These are phyloP conservation scores for Syrrhaptes paradoxus DNA, from an alignment of 2,113 vertebrate genomes.

Conservation along the genomic window DNA sequence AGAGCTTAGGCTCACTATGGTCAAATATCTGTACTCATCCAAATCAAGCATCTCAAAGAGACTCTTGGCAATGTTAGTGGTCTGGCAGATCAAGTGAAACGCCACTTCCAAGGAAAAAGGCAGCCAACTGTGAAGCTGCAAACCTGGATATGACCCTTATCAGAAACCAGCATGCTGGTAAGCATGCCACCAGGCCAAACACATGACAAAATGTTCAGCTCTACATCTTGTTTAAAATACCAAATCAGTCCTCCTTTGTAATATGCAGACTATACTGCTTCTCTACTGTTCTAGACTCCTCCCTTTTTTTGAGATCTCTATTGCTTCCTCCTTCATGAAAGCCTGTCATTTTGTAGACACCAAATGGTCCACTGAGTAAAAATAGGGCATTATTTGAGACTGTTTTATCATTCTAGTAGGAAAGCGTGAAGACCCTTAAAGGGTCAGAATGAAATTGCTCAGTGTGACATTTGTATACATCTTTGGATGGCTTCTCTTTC, in stretches of 20 bases:
- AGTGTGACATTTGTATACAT: not conserved
- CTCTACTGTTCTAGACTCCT: not conserved
- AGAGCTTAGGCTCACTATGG: not conserved
- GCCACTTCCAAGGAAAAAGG: not conserved
- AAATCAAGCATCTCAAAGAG: not conserved
- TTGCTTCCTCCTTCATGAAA: fast-evolving
- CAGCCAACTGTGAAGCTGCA: not conserved
- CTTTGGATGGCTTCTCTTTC: not conserved
- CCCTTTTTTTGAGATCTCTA: not conserved
- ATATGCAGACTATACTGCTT: not conserved
- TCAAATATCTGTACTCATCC: not conserved
- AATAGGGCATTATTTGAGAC: not conserved
- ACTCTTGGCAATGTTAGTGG: not conserved
- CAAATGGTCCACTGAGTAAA: not conserved
- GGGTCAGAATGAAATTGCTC: not conserved
- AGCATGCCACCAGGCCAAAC: not conserved
- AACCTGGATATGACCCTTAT: not conserved
- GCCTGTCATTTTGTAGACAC: not conserved
- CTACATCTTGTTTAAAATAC: not conserved
- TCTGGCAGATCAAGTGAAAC: not conserved
- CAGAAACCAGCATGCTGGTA: not conserved
- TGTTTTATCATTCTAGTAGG: not conserved
- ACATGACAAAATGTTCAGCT: not conserved
- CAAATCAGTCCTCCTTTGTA: not conserved
- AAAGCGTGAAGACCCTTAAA: not conserved